These are phyloP conservation scores for Tipula unca DNA, from an alignment of 2,888 invertebrate species.

Conservation along the genomic window DNA sequence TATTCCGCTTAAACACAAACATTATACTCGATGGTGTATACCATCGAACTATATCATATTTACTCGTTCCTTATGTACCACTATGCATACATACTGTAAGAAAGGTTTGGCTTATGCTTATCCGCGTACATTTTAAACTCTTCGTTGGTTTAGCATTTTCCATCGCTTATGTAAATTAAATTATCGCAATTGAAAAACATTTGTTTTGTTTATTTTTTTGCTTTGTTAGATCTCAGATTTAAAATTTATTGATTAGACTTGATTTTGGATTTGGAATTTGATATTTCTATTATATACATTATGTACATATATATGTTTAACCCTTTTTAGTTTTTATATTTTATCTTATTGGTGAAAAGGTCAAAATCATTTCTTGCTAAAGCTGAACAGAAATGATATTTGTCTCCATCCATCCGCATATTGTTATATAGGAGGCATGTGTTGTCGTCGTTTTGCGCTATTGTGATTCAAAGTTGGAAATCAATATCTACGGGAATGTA, in stretches of 20 bases:
- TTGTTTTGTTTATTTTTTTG: not conserved
- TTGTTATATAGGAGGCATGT: not conserved
- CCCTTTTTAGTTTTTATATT: not conserved
- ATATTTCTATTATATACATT: not conserved
- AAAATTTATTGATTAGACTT: not conserved
- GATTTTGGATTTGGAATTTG: not conserved
- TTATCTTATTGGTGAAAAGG: not conserved
- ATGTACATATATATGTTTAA: not conserved
- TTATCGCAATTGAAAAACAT: not conserved
- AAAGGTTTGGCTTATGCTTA: not conserved
- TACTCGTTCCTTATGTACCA: not conserved
- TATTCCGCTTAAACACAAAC: not conserved
- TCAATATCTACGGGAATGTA: not conserved
- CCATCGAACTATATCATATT: not conserved
- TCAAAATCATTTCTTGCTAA: not conserved
- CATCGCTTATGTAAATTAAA: not conserved
- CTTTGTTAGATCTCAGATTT: not conserved
- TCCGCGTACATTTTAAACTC: not conserved
- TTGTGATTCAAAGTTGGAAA: not conserved
- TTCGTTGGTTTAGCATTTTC: not conserved
- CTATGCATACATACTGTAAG: not conserved
- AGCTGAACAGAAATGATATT: not conserved
- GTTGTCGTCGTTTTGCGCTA: not conserved
- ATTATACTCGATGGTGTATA: not conserved
- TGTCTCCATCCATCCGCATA: not conserved